Conservation (phyloP, 2,888 invertebrate species). For the Dasysyrphus albostriatus region DNA sequence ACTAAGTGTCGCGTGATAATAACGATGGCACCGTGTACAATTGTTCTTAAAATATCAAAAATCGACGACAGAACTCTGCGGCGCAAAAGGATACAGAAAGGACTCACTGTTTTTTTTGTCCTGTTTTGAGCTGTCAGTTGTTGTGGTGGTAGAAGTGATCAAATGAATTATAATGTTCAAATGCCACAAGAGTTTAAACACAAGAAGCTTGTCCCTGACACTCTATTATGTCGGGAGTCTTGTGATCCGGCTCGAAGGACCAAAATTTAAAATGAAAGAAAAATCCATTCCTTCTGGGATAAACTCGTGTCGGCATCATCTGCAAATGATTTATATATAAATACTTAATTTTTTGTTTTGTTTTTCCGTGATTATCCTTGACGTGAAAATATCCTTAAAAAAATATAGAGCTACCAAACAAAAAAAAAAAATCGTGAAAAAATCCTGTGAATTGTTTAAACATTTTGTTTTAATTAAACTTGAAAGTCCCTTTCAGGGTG, state of each 20-base stretch:
- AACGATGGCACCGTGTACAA: conserved; percentile 67
- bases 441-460: conserved; percentile 57
- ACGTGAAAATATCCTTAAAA: conserved; percentile 51
- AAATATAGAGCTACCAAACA: not conserved
- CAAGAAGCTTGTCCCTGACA: conserved; percentile 55
- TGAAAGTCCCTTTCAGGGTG: conserved; percentile 55
- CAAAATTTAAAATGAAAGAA: conserved; percentile 51
- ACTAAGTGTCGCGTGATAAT: conserved; percentile 73
- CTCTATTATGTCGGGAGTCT: conserved; percentile 48
- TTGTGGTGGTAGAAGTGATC: conserved; percentile 49
- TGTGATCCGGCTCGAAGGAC: conserved; percentile 60
- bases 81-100: conserved; percentile 24
- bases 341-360: not conserved
- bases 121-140: conserved; percentile 42
- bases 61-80: conserved; percentile 43
- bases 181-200: conserved; percentile 68
- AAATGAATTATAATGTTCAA: conserved; percentile 71
- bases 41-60: conserved; percentile 72
- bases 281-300: conserved; percentile 45
- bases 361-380: conserved; percentile 50
- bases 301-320: conserved; percentile 55
- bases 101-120: conserved; percentile 1
- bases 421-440: conserved; percentile 47
- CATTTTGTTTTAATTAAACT: conserved; percentile 69
- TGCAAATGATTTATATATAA: conserved; percentile 66